Percentiles rank a stretch among this genome's conserved stretches.
Conservation (phyloP, 2,888 invertebrate species). For the Dryocosmus kuriphilus region DNA sequence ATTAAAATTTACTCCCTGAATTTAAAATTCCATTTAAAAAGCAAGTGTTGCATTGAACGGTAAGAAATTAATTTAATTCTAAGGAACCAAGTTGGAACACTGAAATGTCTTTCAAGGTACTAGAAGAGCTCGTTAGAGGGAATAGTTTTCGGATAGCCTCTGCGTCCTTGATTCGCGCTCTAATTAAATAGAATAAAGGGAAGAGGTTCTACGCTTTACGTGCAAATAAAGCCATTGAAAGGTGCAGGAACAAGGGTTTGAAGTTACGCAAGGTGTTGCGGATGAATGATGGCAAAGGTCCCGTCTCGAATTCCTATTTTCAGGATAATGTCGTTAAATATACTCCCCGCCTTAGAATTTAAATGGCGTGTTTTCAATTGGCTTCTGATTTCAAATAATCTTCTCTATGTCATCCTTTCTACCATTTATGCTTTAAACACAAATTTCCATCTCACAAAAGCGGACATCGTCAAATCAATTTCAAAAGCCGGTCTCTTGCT, state of each 20-base stretch:
- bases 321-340: conserved; percentile 12
- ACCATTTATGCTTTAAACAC: not conserved
- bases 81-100: conserved; percentile 20
- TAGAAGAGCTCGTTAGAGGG: conserved; percentile 25
- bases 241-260: conserved; percentile 26
- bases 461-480: too few relatives aligned
- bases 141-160: conserved; percentile 45
- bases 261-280: conserved; percentile 22
- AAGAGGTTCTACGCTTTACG: conserved; percentile 48
- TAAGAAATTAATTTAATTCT: not conserved
- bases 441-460: not conserved
- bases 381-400: conserved; percentile 16
- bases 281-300: conserved; percentile 27
- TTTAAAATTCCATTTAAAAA: not conserved
- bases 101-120: conserved; percentile 21
- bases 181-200: conserved; percentile 56
- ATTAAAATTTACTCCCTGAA: too few relatives aligned
- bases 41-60: not conserved
- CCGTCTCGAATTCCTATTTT: conserved; percentile 9
- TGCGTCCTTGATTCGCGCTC: conserved; percentile 54
- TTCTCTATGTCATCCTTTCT: not conserved
- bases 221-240: conserved; percentile 15
- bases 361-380: conserved; percentile 1
- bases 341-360: not conserved
- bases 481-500: too few relatives aligned